Base-by-base conservation (phyloP, 2,888 invertebrate species). In the Cantharis flavilabris region DNA sequence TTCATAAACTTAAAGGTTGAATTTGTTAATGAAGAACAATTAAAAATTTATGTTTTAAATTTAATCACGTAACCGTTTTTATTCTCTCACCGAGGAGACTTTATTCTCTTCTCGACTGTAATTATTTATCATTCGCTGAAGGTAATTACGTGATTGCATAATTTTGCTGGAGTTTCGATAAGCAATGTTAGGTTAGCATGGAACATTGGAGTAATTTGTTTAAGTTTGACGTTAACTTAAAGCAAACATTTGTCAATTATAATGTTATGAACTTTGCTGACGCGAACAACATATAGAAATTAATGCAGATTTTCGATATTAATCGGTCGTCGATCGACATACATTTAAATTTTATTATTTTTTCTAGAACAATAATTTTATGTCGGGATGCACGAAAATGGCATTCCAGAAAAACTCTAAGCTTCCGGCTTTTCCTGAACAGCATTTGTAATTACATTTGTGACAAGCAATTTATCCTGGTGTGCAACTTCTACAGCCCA, bases 381-480 rank as follows among this genome's bases (percentile, higher is more conserved):
- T n/a, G 49, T 49, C n/a, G 49, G n/a, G 11, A 49, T 49, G 49
- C 49, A 49, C n/a, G n/a, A 49, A 49, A 49, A 49, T 49, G n/a
- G 49, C 49, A 49, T 49, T n/a, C 49, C n/a, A 4, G 49, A 49
- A 71, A 71, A 71, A 67, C 67, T 33, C 30, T 70, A 71, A 28
- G 30, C 65, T 23, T 65, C 70, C 33, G 23, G 49, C 67, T 73
- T 73, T 73, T 76, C 70, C 62, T 65, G 63, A 65, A 76, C 69
- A 76, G 70, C 75, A 75, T 72, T 70, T 30, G 77, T 75, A 77
- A 77, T 77, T 77, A 75, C 77, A 72, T 75, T 64, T 75, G 77
- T 72, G 77, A 77, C 77, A 77, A 75, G 77, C 70, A 71, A 75
- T 77, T 77, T 77, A 73, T 77, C 62, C 67, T 65, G 62, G 49